phyloP scores from a whole-genome alignment of 2,113 vertebrate species.

The Onychostruthus taczanowskii region DNA sequence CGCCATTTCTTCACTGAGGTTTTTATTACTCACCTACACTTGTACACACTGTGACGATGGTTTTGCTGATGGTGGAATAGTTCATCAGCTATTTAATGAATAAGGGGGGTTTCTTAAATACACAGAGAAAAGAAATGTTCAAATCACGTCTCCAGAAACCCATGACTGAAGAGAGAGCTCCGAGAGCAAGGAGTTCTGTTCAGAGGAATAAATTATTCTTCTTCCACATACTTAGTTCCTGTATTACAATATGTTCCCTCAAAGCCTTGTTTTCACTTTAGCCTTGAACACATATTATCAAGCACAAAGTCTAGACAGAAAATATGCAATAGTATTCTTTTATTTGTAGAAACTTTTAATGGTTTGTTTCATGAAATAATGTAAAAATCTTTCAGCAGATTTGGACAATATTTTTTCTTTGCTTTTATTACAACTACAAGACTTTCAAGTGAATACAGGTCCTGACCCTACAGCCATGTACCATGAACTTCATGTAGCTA shows the following conservation, averaged over 20 bases:
- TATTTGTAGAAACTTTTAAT: neutral
- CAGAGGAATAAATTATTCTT: neutral
- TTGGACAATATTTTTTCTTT: neutral
- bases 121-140: neutral
- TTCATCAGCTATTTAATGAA: neutral
- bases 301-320: neutral
- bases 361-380: neutral
- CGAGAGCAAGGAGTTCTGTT: fast-evolving
- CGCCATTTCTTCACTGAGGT: neutral
- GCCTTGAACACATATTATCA: neutral
- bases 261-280: neutral
- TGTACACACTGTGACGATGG: neutral
- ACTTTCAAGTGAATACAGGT: neutral
- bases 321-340: neutral
- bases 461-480: neutral
- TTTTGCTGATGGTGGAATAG: neutral
- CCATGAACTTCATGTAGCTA: neutral
- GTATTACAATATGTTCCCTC: neutral
- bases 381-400: neutral
- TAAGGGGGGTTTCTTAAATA: neutral
- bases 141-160: neutral
- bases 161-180: neutral
- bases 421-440: neutral
- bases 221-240: neutral
- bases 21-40: neutral